Percentiles rank a stretch among this genome's conserved stretches.
phyloP scores from a whole-genome alignment of 2,113 vertebrate species.

The Neoarius graeffei region DNA sequence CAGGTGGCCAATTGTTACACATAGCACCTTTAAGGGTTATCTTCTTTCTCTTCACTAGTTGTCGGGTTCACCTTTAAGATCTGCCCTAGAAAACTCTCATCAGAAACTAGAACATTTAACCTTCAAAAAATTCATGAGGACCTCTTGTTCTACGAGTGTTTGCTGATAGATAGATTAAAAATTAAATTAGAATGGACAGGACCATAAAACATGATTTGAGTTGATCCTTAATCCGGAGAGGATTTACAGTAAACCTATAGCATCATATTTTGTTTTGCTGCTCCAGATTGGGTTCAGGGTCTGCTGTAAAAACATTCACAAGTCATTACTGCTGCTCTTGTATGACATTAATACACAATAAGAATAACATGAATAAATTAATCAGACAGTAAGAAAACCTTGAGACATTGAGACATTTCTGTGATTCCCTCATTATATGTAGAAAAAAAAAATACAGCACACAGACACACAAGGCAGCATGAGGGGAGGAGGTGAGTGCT shows the following conservation, averaged over 20 bases:
- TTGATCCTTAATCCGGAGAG: constrained; percentile 24
- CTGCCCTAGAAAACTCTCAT: background rate
- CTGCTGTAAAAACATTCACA: background rate
- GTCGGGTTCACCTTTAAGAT: background rate
- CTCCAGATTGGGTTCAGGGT: background rate
- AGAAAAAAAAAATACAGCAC: background rate
- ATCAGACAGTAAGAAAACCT: too few species aligned
- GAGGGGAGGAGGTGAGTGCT: background rate
- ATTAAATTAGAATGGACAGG: background rate
- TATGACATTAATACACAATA: background rate
- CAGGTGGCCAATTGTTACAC: too few species aligned
- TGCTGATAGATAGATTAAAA: background rate
- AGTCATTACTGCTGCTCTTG: background rate
- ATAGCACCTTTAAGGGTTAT: too few species aligned
- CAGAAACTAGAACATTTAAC: background rate
- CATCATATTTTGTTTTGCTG: background rate
- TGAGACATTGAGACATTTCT: background rate
- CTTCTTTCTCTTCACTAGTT: background rate
- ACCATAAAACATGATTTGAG: constrained; percentile 34
- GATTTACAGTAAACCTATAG: constrained; percentile 19
- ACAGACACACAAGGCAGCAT: background rate
- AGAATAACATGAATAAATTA: background rate
- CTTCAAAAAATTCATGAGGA: background rate
- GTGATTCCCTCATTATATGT: background rate
- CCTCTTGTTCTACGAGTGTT: background rate